phyloP scores from a whole-genome alignment of 2,888 invertebrate species.

The Acrobasis consociella region DNA sequence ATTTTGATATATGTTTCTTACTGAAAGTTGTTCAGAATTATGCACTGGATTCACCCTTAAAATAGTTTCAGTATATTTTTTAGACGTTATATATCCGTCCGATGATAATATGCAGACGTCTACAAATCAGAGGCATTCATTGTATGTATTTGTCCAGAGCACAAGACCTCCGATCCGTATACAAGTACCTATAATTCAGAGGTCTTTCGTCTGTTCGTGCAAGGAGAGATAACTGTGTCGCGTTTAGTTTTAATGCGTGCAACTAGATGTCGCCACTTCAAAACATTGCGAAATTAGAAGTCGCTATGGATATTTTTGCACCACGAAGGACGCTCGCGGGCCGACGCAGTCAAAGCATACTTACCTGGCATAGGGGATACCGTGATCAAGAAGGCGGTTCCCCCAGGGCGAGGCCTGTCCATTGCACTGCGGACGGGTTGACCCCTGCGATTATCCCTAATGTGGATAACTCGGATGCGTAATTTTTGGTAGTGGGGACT shows the following conservation, averaged over 20 bases:
- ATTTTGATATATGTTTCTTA: too few species aligned
- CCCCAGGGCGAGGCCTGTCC: conserved; percentile 17
- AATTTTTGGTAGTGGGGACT: conserved; percentile 17
- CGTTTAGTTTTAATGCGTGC: not conserved
- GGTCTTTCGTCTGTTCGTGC: not conserved
- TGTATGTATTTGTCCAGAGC: not conserved
- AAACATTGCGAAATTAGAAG: not conserved
- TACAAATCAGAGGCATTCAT: too few species aligned
- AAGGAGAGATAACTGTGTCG: not conserved
- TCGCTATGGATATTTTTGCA: conserved; percentile 4
- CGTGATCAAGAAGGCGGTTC: conserved; percentile 16
- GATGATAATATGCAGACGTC: too few species aligned
- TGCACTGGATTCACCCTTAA: too few species aligned
- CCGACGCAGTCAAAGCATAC: not conserved
- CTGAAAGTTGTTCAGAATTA: too few species aligned
- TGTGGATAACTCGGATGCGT: conserved; percentile 6
- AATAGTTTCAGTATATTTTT: too few species aligned
- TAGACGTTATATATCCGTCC: too few species aligned
- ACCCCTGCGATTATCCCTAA: conserved; percentile 8
- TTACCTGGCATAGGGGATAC: conserved; percentile 20
- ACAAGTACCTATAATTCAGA: not conserved
- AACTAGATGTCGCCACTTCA: conserved; percentile 1
- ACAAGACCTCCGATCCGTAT: not conserved
- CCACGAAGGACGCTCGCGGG: not conserved
- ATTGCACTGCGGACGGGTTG: conserved; percentile 16